Base-by-base conservation (phyloP, 2,888 invertebrate species). In the Gymnocheta viridis region DNA sequence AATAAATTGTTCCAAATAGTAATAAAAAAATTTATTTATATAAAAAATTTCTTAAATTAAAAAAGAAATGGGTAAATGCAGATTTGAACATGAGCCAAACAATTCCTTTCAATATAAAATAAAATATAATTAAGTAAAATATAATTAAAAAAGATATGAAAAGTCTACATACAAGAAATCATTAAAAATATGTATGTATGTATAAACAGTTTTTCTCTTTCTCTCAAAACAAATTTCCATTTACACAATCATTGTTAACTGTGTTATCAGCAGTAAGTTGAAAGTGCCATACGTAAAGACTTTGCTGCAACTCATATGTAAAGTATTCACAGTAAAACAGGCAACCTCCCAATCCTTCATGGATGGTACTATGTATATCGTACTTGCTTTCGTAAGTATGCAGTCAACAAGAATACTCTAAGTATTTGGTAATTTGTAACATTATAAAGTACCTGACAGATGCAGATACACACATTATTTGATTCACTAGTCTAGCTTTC, bases 341-440 rank as follows among this genome's bases (percentile, higher is more conserved):
- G 49, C 19, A 22, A 4, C n/a, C 32, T 7, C 5, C 5, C 14
- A 38, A 38, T 38, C 14, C 38, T n/a, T n/a, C n/a, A n/a, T 14
- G 5, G 2, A 9, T 17, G 17, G 19, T 6, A 17, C 19, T 17
- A 14, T 41, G 4, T 6, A n/a, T 2, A 12, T 47, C 19, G 47
- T 19, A 47, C 2, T n/a, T 2, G 17, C 7, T 47, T n/a, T 14
- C 5, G 2, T 22, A 27, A 54, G 24, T 54, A 1, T 54, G 27
- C 54, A n/a, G 19, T 19, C 41, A 70, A 29, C 19, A 17, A 54
- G 24, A 49, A 35, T 38, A 51, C 4, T 14, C 19, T 41, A 32
- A 64, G 19, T 29, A 54, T 41, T 74, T 64, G 29, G n/a, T 41
- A 74, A 64, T 44, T 74, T 49, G 64, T 41, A 74, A 64, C 51